A percentile compares a stretch with the other conserved stretches of the same genome.
phyloP scores from a whole-genome alignment of 2,888 invertebrate species.

The Caenorhabditis drosophilae region DNA sequence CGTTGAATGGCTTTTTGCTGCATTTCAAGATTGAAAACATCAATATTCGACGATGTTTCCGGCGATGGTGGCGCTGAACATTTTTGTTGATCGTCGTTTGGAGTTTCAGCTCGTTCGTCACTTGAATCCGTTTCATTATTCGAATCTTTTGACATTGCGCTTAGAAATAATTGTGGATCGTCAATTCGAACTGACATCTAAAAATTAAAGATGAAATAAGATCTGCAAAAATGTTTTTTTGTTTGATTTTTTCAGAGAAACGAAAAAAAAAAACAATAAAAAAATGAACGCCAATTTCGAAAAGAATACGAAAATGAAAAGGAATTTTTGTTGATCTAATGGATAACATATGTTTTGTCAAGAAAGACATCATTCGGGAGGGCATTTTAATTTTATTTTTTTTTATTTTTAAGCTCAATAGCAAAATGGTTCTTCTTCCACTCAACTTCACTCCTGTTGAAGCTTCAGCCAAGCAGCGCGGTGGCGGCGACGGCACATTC shows the following conservation, averaged over 20 bases:
- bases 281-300: background rate
- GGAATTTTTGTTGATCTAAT: constrained; percentile 23
- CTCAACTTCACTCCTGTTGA: no score
- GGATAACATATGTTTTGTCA: constrained; percentile 34
- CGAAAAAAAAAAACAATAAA: background rate
- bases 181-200: constrained; percentile 37
- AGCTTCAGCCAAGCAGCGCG: no score
- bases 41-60: constrained; percentile 14
- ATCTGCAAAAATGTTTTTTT: constrained; percentile 5
- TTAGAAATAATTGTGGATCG: constrained; percentile 35
- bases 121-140: constrained; percentile 15
- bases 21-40: constrained; percentile 53
- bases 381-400: constrained; percentile 31
- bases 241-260: background rate
- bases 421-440: no score
- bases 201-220: background rate
- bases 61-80: constrained; percentile 31
- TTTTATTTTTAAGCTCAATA: background rate
- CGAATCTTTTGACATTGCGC: constrained; percentile 14
- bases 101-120: constrained; percentile 13
- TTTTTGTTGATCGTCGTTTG: constrained; percentile 10
- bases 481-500: no score
- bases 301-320: constrained; percentile 2
- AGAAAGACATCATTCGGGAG: no score
- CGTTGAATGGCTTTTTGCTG: constrained; percentile 62